Conservation (phyloP, 1,140 invertebrate genomes). For the Globodera rostochiensis region DNA sequence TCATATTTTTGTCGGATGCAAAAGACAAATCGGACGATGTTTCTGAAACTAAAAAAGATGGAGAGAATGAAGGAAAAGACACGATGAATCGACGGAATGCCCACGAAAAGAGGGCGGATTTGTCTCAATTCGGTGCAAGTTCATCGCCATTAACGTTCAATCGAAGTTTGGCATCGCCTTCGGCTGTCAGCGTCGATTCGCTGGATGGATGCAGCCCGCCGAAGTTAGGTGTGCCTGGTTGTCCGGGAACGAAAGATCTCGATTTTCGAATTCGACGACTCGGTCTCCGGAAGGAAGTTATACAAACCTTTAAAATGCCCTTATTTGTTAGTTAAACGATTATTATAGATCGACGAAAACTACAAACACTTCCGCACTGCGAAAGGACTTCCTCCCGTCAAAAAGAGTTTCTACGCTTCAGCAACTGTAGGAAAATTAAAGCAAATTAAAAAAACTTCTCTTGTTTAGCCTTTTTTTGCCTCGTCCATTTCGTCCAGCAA, state of each 20-base stretch:
- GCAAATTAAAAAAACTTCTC: background rate
- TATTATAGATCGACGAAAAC: constrained; percentile 19
- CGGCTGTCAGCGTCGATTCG: constrained; percentile 51
- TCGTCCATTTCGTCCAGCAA: constrained; percentile 4
- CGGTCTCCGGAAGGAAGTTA: constrained; percentile 43
- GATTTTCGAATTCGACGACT: constrained; percentile 42
- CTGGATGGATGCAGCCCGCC: constrained; percentile 40
- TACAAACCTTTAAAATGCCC: constrained; percentile 6
- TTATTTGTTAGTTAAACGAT: background rate
- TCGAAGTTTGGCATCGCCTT: background rate
- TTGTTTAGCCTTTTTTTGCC: background rate
- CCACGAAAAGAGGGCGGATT: background rate
- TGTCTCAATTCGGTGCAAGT: background rate
- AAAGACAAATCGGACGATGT: background rate
- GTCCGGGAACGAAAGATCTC: constrained; percentile 50
- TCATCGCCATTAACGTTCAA: constrained; percentile 20
- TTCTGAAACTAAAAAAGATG: background rate
- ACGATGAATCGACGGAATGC: background rate
- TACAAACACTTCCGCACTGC: constrained; percentile 23
- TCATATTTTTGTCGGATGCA: constrained; percentile 10
- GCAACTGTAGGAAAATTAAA: background rate
- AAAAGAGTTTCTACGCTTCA: constrained; percentile 19
- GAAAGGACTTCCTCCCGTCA: constrained; percentile 25
- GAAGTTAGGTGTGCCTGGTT: constrained; percentile 49
- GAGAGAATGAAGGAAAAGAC: background rate